Evolutionary conservation across 2,888 invertebrate genomes (phyloP).

Genomic region (Drosophila pegasa): DNA sequence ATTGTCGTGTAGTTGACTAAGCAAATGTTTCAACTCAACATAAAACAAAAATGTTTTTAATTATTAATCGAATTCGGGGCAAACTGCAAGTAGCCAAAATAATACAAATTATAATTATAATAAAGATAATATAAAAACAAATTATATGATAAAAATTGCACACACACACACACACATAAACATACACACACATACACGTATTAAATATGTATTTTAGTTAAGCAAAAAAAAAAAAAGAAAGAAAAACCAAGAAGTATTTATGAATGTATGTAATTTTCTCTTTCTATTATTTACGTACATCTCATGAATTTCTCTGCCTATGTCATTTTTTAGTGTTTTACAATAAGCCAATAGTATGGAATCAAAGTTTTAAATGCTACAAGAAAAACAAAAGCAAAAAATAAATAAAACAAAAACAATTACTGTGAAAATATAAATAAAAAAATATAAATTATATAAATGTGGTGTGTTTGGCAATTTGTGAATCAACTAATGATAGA

Average conservation of each 20-base stretch:
- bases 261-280: slow-evolving; percentile 64
- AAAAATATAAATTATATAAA: slow-evolving; percentile 44
- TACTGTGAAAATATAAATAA: slow-evolving; percentile 58
- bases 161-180: slow-evolving; percentile 7
- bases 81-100: slow-evolving; percentile 69
- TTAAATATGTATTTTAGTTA: slow-evolving; percentile 60
- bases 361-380: slow-evolving; percentile 62
- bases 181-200: slow-evolving; percentile 43
- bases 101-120: slow-evolving; percentile 20
- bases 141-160: slow-evolving; percentile 25
- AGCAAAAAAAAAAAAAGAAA: slow-evolving; percentile 14
- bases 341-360: slow-evolving; percentile 58
- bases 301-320: slow-evolving; percentile 60
- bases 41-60: slow-evolving; percentile 61
- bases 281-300: slow-evolving; percentile 61
- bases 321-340: slow-evolving; percentile 63
- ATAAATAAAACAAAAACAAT: too few relatives aligned
- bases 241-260: slow-evolving; percentile 48
- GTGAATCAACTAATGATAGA: too few relatives aligned
- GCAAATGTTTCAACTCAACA: slow-evolving; percentile 53
- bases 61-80: slow-evolving; percentile 58
- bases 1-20: slow-evolving; percentile 72
- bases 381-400: slow-evolving; percentile 19
- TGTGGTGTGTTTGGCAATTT: not conserved
- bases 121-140: not conserved